phyloP scores from a whole-genome alignment of 2,888 invertebrate genomes.

The Nesidiocoris tenuis region DNA sequence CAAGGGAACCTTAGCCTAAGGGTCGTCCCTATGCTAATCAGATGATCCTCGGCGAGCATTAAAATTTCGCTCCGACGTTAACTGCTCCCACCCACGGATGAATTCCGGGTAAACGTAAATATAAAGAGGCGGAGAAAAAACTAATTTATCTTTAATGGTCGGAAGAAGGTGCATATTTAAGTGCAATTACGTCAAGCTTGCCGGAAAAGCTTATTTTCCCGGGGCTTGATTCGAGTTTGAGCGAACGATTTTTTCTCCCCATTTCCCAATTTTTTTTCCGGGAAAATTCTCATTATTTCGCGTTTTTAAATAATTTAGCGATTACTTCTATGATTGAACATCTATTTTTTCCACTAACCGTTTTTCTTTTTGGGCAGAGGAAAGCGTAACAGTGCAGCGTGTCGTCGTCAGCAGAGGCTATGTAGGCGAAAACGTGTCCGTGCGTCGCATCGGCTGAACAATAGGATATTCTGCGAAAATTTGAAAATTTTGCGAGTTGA shows the following conservation, averaged over 20 bases:
- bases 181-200: neutral
- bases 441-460: conserved; percentile 85
- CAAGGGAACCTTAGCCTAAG: neutral
- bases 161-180: neutral
- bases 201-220: neutral
- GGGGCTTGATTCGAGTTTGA: neutral
- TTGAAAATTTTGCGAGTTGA: no score
- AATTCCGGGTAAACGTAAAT: neutral
- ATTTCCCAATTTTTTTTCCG: conserved; percentile 5
- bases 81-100: neutral
- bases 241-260: conserved; percentile 24
- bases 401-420: conserved; percentile 69
- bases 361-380: conserved; percentile 76
- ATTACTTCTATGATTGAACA: no score
- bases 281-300: no score
- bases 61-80: neutral
- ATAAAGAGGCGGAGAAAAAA: neutral
- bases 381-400: conserved; percentile 85
- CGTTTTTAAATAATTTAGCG: no score
- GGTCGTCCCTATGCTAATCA: neutral
- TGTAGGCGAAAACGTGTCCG: conserved; percentile 83
- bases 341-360: no score
- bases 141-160: neutral
- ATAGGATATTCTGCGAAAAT: conserved; percentile 81
- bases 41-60: neutral